A percentile compares a stretch with the other conserved stretches of the same genome.
These are phyloP conservation scores for Criorhina ranunculi DNA, from an alignment of 2,888 invertebrate species.

Conservation along the genomic window DNA sequence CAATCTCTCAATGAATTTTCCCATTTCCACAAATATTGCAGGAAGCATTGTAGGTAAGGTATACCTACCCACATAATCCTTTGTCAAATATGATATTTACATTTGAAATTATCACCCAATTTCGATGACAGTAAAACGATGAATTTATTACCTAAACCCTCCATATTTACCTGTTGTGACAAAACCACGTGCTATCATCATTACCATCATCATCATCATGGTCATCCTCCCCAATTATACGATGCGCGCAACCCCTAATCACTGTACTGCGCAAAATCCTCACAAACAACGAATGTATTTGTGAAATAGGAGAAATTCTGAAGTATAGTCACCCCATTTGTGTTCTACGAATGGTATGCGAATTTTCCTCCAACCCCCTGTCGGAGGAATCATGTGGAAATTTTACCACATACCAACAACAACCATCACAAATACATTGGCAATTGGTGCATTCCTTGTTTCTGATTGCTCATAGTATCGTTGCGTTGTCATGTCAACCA, in stretches of 20 bases:
- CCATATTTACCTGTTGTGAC: conserved; percentile 70
- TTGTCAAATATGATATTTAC: conserved; percentile 70
- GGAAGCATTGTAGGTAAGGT: conserved; percentile 4
- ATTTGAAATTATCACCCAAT: conserved; percentile 72
- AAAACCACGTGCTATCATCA: conserved; percentile 69
- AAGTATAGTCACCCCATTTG: conserved; percentile 50
- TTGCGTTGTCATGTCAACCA: conserved; percentile 70
- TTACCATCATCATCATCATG: conserved; percentile 37
- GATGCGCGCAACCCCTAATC: conserved; percentile 52
- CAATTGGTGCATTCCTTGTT: conserved; percentile 63
- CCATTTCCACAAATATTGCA: conserved; percentile 22
- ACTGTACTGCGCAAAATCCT: conserved; percentile 56
- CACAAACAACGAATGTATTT: conserved; percentile 26
- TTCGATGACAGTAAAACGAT: conserved; percentile 57
- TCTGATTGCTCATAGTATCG: conserved; percentile 69
- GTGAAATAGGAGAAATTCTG: conserved; percentile 48
- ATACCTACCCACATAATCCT: conserved; percentile 59
- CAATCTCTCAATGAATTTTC: conserved; percentile 22
- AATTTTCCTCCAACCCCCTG: conserved; percentile 51
- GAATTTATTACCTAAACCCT: conserved; percentile 70
- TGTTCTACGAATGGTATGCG: conserved; percentile 17
- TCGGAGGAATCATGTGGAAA: conserved; percentile 18
- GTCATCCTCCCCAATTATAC: conserved; percentile 47
- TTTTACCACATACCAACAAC: conserved; percentile 10
- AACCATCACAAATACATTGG: conserved; percentile 5